Percentiles rank a stretch among this genome's conserved stretches.
Conservation (phyloP, 2,113 vertebrate species). For the Chamaea fasciata region DNA sequence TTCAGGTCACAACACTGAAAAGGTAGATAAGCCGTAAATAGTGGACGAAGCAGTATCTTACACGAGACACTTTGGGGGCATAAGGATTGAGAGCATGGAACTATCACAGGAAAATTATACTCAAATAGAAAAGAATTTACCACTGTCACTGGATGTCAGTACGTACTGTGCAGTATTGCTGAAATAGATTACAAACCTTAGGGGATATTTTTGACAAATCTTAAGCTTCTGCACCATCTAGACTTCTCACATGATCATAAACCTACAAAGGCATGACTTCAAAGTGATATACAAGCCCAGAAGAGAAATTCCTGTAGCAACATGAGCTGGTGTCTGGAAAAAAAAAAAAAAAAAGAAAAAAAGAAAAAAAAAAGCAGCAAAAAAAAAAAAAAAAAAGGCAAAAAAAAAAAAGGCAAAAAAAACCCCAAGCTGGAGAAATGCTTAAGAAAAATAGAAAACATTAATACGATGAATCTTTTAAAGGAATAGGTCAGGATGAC, state of each 20-base stretch:
- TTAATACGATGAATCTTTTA: not conserved
- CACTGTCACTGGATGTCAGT: conserved; percentile 11
- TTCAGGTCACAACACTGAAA: not conserved
- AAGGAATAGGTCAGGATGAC: not conserved
- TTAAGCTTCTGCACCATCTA: conserved; percentile 17
- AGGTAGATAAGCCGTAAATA: not conserved
- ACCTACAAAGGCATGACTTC: conserved; percentile 26
- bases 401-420: not conserved
- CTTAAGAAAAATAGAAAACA: not conserved
- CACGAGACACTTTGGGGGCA: not conserved
- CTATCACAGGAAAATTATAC: conserved; percentile 3
- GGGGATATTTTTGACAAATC: conserved; percentile 40
- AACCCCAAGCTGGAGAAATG: not conserved
- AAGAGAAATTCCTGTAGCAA: conserved; percentile 30
- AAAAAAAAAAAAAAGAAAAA: not conserved
- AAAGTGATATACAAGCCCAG: conserved; percentile 38
- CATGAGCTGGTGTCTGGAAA: not conserved
- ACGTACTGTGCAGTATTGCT: not conserved
- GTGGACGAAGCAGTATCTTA: not conserved
- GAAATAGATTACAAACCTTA: conserved; percentile 31
- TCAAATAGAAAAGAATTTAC: conserved; percentile 18
- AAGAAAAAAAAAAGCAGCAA: not conserved
- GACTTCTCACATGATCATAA: not conserved
- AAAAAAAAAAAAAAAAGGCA: not conserved
- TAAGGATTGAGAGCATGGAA: not conserved